Evolutionary conservation across 2,113 vertebrate genomes (phyloP).

Genomic region (Sylvicapra grimmia): DNA sequence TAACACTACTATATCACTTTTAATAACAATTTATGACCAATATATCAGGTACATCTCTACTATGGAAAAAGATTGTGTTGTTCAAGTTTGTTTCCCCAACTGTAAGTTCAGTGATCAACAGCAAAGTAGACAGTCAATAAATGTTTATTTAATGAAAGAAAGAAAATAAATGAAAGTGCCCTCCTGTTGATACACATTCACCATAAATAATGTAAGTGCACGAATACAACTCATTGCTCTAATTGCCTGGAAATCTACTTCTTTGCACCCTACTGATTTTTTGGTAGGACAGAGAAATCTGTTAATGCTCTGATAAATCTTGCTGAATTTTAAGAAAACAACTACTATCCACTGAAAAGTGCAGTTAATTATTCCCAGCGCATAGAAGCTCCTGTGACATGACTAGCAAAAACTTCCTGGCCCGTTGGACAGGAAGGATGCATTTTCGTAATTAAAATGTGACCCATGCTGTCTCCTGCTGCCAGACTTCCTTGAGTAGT

Average conservation of each 20-base stretch:
- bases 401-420: conserved; percentile 52
- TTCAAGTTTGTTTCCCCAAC: background rate
- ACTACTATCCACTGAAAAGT: conserved; percentile 22
- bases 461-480: conserved; percentile 59
- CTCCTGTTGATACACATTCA: background rate
- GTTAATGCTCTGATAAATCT: conserved; percentile 52
- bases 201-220: background rate
- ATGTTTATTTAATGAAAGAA: conserved; percentile 30
- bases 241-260: conserved; percentile 53
- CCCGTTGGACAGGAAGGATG: conserved; percentile 36
- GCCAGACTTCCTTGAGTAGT: conserved; percentile 67
- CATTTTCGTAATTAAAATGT: conserved; percentile 64
- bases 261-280: background rate
- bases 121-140: background rate
- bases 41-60: background rate
- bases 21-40: conserved; percentile 26
- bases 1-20: conserved; percentile 5
- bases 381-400: conserved; percentile 30
- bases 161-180: background rate
- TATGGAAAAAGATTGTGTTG: background rate
- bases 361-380: conserved; percentile 57
- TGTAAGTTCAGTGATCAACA: background rate
- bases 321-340: conserved; percentile 53
- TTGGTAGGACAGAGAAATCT: conserved; percentile 5
- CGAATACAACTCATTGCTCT: conserved; percentile 30